Conservation (phyloP, 2,797 vertebrate species). For the Myotis vivesi region DNA sequence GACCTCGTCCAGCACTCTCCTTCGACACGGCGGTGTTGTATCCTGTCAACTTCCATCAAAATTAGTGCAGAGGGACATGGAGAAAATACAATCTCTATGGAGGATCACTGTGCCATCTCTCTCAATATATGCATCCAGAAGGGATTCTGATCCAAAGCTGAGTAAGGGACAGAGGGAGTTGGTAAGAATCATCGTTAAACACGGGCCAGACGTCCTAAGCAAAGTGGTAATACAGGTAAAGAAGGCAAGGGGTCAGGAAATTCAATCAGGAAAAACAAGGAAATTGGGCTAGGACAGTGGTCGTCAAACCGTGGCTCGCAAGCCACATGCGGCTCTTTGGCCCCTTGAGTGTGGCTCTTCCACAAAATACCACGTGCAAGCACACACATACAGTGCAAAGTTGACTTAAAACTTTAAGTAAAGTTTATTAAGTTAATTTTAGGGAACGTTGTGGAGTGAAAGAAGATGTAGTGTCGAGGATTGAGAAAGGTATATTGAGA, state of each 20-base stretch:
- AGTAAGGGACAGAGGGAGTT: not conserved
- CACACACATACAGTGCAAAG: too few species aligned
- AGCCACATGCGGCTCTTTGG: too few species aligned
- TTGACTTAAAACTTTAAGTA: too few species aligned
- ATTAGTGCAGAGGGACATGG: not conserved
- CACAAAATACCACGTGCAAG: too few species aligned
- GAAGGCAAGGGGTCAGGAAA: not conserved
- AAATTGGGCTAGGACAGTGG: not conserved
- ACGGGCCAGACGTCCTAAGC: not conserved
- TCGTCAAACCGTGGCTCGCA: too few species aligned
- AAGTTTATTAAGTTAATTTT: too few species aligned
- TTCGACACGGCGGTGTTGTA: rapidly evolving
- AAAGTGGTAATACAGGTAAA: not conserved
- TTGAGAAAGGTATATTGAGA: too few species aligned
- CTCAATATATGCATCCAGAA: not conserved
- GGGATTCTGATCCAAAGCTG: not conserved
- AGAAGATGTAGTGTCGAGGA: too few species aligned
- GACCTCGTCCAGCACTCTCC: not conserved
- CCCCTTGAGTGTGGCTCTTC: too few species aligned
- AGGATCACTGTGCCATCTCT: not conserved
- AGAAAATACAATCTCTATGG: not conserved
- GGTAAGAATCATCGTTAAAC: not conserved
- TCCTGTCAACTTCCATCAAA: not conserved
- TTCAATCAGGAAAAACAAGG: not conserved
- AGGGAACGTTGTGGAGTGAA: too few species aligned